Conservation (phyloP, 1,140 invertebrate genomes). For the Trichomalopsis sarcophagae region DNA sequence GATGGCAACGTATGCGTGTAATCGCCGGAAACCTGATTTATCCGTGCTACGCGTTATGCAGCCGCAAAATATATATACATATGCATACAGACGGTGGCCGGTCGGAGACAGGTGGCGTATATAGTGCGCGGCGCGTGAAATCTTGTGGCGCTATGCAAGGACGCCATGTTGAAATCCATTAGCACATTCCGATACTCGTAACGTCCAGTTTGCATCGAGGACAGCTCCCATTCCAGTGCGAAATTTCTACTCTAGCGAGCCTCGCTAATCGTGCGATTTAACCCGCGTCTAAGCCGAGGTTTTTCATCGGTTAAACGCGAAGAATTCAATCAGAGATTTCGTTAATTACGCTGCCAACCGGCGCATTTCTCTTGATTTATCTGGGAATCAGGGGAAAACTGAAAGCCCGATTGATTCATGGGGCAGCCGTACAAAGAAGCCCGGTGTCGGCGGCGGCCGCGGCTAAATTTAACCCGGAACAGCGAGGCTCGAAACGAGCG, state of each 20-base stretch:
- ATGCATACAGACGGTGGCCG: not conserved
- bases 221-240: not conserved
- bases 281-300: not conserved
- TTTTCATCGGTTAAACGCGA: not conserved
- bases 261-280: not conserved
- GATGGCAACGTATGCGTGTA: too few relatives aligned
- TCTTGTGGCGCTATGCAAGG: slow-evolving; percentile 22
- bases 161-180: slow-evolving; percentile 13
- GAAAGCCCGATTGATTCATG: not conserved
- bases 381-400: slow-evolving; percentile 1
- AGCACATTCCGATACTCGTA: slow-evolving; percentile 25
- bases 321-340: not conserved
- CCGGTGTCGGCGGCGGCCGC: not conserved
- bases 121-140: not conserved
- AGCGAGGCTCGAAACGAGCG: not conserved
- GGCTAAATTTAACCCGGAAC: slow-evolving; percentile 29
- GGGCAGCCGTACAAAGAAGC: slow-evolving; percentile 17
- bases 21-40: slow-evolving; percentile 9
- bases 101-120: not conserved
- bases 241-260: not conserved
- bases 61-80: not conserved
- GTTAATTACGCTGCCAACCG: too few relatives aligned
- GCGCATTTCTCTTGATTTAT: not conserved
- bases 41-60: not conserved
- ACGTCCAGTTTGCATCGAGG: slow-evolving; percentile 21